Evolutionary conservation across 2,888 invertebrate genomes (phyloP), one percentile per base, ranked within the genome.

Genomic region (Epinotia ramella): DNA sequence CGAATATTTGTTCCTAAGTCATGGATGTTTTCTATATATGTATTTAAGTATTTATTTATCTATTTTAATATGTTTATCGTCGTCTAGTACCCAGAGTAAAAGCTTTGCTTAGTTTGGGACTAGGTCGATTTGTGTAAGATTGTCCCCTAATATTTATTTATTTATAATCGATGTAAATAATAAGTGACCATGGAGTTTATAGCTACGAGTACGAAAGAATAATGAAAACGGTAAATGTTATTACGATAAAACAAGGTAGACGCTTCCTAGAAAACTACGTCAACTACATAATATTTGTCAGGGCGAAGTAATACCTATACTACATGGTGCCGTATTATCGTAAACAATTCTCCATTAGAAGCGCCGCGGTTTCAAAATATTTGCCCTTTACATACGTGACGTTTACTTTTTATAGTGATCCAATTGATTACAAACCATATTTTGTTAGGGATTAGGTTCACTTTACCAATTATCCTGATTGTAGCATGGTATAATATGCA

Each of bases 291-390:
- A 40, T 40, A 40, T 62, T 49, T 70, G 62, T 12, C 44, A 18
- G 40, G 40, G 33, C 49, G n/a, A 20, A 13, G 70, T 33, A 62
- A n/a, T n/a, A 20, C 20, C 67, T 46, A 69, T 56, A 68, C 57
- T 44, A 49, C 18, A 57, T 33, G 79, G 74, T 76, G 73, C 64
- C 71, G 73, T 57, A 53, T 64, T 28, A n/a, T 77, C 70, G 72
- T 81, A 80, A 86, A 86, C 79, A 84, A 84, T 84, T 84, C 85
- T 83, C 85, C 84, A 87, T 84, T 83, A 84, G 78, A 53, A 63
- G 73, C 78, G 77, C 77, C 73, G 77, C 64, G 49, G 78, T 79
- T 80, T 80, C 83, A 88, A 86, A 89, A 89, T 87, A 89, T 89
- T 89, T 88, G 85, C 83, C 80, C 80, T 83, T 79, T 46, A 64